Conservation (phyloP, 1,140 invertebrate genomes). For the Tenebrio molitor region DNA sequence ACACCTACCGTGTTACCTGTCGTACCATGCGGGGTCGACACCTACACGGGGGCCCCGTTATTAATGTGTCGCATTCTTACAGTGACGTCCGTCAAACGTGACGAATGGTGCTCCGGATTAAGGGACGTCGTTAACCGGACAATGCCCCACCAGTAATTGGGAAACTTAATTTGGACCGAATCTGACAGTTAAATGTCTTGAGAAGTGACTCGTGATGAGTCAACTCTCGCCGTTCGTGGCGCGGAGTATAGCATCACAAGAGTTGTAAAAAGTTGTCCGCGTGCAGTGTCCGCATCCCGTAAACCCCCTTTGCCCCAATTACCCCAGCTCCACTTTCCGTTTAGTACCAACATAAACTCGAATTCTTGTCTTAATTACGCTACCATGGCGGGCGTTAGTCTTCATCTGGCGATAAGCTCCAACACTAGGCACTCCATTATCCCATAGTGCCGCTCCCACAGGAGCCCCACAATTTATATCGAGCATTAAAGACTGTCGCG, state of each 20-base stretch:
- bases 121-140: too few species aligned
- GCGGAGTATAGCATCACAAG: too few species aligned
- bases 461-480: slow-evolving; percentile 34
- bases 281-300: too few species aligned
- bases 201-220: too few species aligned
- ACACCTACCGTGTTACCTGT: slow-evolving; percentile 60
- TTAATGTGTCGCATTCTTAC: slow-evolving; percentile 46
- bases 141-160: too few species aligned
- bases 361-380: slow-evolving; percentile 39
- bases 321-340: slow-evolving; percentile 14
- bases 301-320: slow-evolving; percentile 1
- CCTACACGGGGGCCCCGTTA: slow-evolving; percentile 26
- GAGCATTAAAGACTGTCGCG: slow-evolving; percentile 28
- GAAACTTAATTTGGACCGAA: too few species aligned
- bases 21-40: slow-evolving; percentile 47
- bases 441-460: slow-evolving; percentile 18
- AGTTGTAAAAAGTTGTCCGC: too few species aligned
- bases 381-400: slow-evolving; percentile 21
- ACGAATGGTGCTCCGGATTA: too few species aligned
- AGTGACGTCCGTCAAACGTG: slow-evolving; percentile 35
- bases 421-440: slow-evolving; percentile 3
- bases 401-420: not conserved
- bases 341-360: not conserved
- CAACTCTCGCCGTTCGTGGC: too few species aligned
- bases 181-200: too few species aligned